A percentile compares a stretch with the other conserved stretches of the same genome.
Conservation (phyloP, 2,113 vertebrate genomes). For the Callipepla squamata region DNA sequence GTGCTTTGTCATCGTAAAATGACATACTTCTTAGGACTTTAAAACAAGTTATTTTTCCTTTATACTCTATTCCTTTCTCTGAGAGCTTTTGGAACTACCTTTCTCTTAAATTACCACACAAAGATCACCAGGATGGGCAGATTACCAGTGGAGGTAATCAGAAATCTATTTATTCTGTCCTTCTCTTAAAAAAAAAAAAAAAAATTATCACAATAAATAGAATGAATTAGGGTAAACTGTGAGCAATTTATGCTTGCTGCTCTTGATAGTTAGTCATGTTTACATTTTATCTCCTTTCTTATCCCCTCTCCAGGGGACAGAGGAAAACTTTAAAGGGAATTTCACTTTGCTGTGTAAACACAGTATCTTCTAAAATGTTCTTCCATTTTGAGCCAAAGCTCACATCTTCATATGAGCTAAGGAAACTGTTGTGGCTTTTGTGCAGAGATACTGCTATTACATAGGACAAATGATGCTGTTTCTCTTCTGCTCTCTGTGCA, state of each 20-base stretch:
- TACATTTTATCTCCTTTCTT: neutral
- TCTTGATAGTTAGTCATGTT: neutral
- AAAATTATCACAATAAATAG: neutral
- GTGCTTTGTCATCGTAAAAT: neutral
- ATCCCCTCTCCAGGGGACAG: neutral
- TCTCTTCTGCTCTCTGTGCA: neutral
- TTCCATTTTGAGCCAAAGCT: neutral
- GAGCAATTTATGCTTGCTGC: neutral
- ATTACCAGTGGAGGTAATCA: neutral
- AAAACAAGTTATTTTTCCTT: neutral
- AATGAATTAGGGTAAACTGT: neutral
- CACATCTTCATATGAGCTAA: neutral
- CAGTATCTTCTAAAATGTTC: neutral
- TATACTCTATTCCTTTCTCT: neutral
- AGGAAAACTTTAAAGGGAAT: neutral
- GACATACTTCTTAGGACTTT: neutral
- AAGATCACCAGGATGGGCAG: neutral
- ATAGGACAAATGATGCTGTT: neutral
- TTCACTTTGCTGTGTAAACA: neutral
- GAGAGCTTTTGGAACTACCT: neutral
- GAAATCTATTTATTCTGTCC: neutral
- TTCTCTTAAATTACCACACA: neutral
- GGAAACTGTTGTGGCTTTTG: neutral
- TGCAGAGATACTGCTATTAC: neutral
- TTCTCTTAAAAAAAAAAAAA: neutral